Base-by-base conservation (phyloP, 2,797 vertebrate genomes). In the Manis pentadactyla region DNA sequence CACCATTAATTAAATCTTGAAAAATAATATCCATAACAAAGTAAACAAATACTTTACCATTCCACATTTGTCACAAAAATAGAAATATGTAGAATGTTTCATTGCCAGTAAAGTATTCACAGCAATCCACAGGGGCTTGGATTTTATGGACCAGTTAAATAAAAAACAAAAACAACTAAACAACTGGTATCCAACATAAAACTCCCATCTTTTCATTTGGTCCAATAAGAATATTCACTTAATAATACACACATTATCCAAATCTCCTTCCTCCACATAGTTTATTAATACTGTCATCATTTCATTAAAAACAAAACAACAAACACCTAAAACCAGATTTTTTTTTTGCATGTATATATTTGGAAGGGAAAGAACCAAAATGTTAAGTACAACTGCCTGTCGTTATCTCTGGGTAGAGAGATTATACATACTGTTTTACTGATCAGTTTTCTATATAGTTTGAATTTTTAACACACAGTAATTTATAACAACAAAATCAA, bases 291-390 rank as follows among this genome's bases (percentile, higher is more conserved):
- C n/a, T 2, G 13, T 3, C 57, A 93, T 42, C 25, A 93, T 27
- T 51, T 94, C 17, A 94, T 74, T 77, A 83, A 85, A 88, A 87
- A 81, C 55, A 73, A 92, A 94, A n/a, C 11, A 95, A 61, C 71
- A 77, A 79, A 49, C 27, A 95, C 42, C 13, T 86, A 85, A 78
- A 78, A 63, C 19, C 57, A 57, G 23, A 13, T 10, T 34, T n/a
- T 75, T 53, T 84, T 66, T 86, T 27, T 81, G 4, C 84, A 11
- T 73, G 17, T 69, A 12, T 69, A 84, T 29, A 81, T 2, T 77
- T 87, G 7, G 31, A 73, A 90, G 55, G 63, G 92, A 89, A 84
- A 95, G 55, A 31, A 92, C 7, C 64, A 87, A 97, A 94, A 85
- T 64, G 23, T 59, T 79, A 97, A 42, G 55, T 91, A 81, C 68